A percentile compares a stretch with the other conserved stretches of the same genome.
Evolutionary conservation across 2,797 vertebrate genomes (phyloP).

Genomic region (Taenioides sp.): DNA sequence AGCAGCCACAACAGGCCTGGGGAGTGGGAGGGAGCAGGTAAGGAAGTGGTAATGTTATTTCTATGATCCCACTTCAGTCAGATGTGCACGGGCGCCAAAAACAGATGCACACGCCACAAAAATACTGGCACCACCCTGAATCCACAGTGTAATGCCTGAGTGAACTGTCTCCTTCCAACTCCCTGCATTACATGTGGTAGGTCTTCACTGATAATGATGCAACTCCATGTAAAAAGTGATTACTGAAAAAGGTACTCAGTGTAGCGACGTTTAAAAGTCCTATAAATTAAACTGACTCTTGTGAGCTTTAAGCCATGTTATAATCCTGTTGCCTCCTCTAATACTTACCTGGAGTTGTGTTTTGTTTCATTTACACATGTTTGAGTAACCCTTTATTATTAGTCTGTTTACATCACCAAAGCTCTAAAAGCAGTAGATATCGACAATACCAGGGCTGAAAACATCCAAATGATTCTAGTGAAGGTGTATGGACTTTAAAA

Average conservation of each 20-base stretch:
- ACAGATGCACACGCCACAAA: constrained; percentile 10
- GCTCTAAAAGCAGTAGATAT: no score
- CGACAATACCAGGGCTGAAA: no score
- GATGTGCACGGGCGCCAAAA: constrained; percentile 34
- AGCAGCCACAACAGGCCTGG: constrained; percentile 27
- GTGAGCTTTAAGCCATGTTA: no score
- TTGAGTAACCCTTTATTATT: no score
- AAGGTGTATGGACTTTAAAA: no score
- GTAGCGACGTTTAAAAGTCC: background rate
- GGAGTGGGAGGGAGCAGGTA: constrained; percentile 52
- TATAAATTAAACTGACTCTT: no score
- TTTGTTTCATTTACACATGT: no score
- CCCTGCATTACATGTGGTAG: background rate
- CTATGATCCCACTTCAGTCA: constrained; percentile 40
- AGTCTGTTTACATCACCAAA: no score
- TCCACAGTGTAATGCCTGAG: background rate
- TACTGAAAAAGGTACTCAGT: background rate
- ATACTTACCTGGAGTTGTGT: no score
- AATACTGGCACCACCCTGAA: background rate
- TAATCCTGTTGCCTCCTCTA: no score
- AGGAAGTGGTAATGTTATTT: constrained; percentile 63
- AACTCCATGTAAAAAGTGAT: background rate
- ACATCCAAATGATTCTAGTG: no score
- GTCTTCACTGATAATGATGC: background rate
- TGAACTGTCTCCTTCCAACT: background rate